Evolutionary conservation across 2,797 vertebrate genomes (phyloP).

Genomic region (Sebastes melanostomus): DNA sequence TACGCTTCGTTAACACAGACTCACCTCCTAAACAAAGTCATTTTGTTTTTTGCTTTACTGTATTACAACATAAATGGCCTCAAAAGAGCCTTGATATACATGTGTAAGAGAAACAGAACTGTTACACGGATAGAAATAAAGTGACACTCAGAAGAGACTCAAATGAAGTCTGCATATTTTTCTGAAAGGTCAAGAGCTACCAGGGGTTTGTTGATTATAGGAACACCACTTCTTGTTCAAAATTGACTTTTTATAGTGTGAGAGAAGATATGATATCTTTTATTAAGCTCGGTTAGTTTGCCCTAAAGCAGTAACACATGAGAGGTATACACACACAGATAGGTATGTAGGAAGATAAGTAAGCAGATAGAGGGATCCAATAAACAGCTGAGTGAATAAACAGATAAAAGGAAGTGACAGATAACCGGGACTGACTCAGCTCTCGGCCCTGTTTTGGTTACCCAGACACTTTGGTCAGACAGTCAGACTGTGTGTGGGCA

Average conservation of each 20-base stretch:
- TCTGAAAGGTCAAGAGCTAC: not conserved
- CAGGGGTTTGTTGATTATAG: rapidly evolving
- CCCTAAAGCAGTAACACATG: not conserved
- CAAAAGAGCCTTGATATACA: not conserved
- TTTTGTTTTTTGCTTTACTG: not conserved
- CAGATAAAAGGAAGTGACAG: constrained; percentile 54
- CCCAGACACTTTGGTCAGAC: constrained; percentile 64
- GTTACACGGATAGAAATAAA: too few species aligned
- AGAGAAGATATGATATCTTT: too few species aligned
- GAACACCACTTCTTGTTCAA: too few species aligned
- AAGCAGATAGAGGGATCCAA: constrained; percentile 3
- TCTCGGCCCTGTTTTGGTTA: constrained; percentile 43
- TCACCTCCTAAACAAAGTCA: too few species aligned
- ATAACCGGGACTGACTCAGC: constrained; percentile 54
- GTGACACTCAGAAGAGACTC: too few species aligned
- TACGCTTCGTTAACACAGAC: too few species aligned
- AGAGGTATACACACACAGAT: not conserved
- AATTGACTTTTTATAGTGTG: not conserved
- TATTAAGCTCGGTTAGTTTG: not conserved
- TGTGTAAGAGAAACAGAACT: too few species aligned
- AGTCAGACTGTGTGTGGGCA: constrained; percentile 58
- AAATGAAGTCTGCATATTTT: not conserved
- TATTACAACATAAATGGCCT: not conserved
- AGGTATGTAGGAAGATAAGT: not conserved
- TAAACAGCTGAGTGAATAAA: constrained; percentile 3